A percentile compares a stretch with the other conserved stretches of the same genome.
phyloP scores from a whole-genome alignment of 1,140 invertebrate species.

The Dreissena rostriformis region DNA sequence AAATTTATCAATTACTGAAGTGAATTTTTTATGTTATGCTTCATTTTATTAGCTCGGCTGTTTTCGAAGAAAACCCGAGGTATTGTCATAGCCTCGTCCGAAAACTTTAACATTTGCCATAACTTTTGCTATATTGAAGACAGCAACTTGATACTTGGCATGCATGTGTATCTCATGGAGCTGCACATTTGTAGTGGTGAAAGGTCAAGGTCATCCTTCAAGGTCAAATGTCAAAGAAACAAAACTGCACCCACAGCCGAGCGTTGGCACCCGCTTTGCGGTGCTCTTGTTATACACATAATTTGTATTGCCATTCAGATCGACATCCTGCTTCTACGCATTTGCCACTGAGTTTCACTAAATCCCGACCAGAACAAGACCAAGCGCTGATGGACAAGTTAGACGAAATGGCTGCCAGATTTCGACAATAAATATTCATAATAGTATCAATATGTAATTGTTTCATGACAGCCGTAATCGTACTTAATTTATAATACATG shows the following conservation, averaged over 20 bases:
- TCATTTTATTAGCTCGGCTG: too few species aligned
- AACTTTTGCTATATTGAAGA: neutral
- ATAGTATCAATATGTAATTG: too few species aligned
- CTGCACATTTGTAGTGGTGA: neutral
- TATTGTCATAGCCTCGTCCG: too few species aligned
- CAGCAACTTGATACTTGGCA: neutral
- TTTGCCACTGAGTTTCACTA: conserved; percentile 78
- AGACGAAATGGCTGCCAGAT: conserved; percentile 62
- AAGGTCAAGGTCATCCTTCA: neutral
- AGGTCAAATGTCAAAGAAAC: neutral
- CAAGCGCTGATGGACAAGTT: conserved; percentile 69
- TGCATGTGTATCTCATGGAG: neutral
- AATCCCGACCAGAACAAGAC: conserved; percentile 67
- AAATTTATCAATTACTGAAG: too few species aligned
- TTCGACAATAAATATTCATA: neutral
- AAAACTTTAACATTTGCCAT: too few species aligned
- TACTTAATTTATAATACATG: too few species aligned
- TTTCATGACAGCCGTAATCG: too few species aligned
- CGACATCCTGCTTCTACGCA: conserved; percentile 73
- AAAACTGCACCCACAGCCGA: neutral
- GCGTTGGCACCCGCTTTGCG: neutral
- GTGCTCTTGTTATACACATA: neutral
- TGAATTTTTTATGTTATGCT: too few species aligned
- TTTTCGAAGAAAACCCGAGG: too few species aligned
- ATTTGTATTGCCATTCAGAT: conserved; percentile 62